Conservation (phyloP, 2,888 invertebrate species). For the Perithous albicinctus region DNA sequence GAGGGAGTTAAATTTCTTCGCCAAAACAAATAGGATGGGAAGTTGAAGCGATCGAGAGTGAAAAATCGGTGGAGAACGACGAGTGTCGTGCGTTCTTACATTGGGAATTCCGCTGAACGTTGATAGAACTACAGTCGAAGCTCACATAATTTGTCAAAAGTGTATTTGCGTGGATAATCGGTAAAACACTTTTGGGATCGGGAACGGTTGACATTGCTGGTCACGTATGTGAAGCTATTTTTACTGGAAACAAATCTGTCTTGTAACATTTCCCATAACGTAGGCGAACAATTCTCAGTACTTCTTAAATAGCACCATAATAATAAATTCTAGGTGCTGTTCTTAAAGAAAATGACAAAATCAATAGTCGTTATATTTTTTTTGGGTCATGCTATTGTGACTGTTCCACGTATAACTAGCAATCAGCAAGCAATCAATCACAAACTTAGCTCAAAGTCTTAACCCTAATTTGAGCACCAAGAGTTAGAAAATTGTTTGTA, state of each 20-base stretch:
- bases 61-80: background rate
- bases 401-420: background rate
- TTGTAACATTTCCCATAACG: too few species aligned
- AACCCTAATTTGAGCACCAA: too few species aligned
- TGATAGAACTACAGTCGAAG: background rate
- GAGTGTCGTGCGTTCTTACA: slow-evolving; percentile 6
- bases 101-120: background rate
- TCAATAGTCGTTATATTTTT: background rate
- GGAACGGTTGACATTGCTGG: too few species aligned
- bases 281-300: background rate
- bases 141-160: background rate
- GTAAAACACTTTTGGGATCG: background rate
- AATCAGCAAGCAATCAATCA: too few species aligned
- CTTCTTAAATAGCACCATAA: background rate
- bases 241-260: too few species aligned
- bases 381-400: background rate
- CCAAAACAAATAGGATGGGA: background rate
- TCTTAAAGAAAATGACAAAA: background rate
- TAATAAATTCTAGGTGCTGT: background rate
- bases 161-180: background rate
- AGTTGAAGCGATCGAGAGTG: background rate
- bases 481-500: too few species aligned
- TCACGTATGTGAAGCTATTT: too few species aligned
- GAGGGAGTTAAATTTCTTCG: slow-evolving; percentile 2
- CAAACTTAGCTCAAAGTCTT: too few species aligned